Percentiles rank a stretch among this genome's conserved stretches.
These are phyloP conservation scores for Drosophila peninsularis DNA, from an alignment of 2,888 invertebrate genomes.

Conservation along the genomic window DNA sequence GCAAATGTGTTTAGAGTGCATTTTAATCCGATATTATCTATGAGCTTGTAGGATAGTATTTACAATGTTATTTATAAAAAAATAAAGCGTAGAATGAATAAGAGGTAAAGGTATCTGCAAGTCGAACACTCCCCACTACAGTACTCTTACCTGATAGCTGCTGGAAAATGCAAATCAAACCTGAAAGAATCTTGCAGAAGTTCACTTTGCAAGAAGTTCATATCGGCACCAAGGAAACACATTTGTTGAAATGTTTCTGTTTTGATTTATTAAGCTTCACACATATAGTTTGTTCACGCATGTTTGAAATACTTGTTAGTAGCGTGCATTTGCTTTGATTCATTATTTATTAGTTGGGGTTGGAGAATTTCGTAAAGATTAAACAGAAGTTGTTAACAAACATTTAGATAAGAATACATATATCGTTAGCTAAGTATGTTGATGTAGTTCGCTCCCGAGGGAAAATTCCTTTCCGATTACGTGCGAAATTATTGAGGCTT, in stretches of 20 bases:
- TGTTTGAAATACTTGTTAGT: slow-evolving; percentile 23
- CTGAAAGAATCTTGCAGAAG: neutral
- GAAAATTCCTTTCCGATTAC: slow-evolving; percentile 4
- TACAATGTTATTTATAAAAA: too few species aligned
- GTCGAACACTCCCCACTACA: neutral
- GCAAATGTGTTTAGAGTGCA: neutral
- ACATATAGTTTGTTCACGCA: slow-evolving; percentile 31
- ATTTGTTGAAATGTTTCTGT: slow-evolving; percentile 20
- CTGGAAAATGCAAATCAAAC: neutral
- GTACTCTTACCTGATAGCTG: neutral
- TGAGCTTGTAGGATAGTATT: neutral
- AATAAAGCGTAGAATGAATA: too few species aligned
- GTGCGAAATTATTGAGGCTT: slow-evolving; percentile 55
- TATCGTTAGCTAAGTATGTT: slow-evolving; percentile 14
- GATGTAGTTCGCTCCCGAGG: slow-evolving; percentile 3
- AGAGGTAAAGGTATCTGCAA: neutral
- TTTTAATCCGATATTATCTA: neutral
- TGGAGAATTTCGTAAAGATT: slow-evolving; percentile 23
- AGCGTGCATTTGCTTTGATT: slow-evolving; percentile 22
- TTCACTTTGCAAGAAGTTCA: neutral
- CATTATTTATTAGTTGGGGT: slow-evolving; percentile 8
- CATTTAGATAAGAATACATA: slow-evolving; percentile 18
- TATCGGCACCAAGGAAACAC: neutral
- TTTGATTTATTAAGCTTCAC: slow-evolving; percentile 49
- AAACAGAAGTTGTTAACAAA: slow-evolving; percentile 26